Percentiles rank a stretch among this genome's conserved stretches.
Evolutionary conservation across 2,888 invertebrate genomes (phyloP).

Genomic region (Ochropleura leucogaster): DNA sequence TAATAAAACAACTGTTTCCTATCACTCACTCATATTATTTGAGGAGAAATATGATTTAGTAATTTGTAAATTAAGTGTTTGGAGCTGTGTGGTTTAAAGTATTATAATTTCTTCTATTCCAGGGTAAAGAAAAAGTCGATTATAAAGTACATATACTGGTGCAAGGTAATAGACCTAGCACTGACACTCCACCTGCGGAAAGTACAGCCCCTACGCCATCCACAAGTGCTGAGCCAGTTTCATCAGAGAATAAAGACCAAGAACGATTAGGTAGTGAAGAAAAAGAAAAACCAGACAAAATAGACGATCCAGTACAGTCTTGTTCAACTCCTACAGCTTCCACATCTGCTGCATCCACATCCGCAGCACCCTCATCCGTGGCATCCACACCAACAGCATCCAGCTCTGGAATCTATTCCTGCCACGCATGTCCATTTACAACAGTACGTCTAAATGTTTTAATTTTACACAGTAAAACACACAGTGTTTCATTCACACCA

Average conservation of each 20-base stretch:
- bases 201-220: constrained; percentile 62
- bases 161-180: constrained; percentile 86
- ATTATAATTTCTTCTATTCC: constrained; percentile 68
- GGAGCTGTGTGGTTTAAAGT: background rate
- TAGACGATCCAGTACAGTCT: constrained; percentile 60
- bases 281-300: constrained; percentile 55
- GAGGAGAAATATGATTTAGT: background rate
- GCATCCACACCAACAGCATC: constrained; percentile 73
- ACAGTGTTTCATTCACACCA: constrained; percentile 89
- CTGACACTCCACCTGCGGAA: constrained; percentile 68
- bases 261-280: constrained; percentile 33
- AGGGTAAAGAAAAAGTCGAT: constrained; percentile 86
- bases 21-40: background rate
- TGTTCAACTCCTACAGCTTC: constrained; percentile 71
- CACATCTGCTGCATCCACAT: constrained; percentile 60
- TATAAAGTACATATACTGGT: constrained; percentile 92
- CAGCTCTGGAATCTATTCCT: constrained; percentile 88
- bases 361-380: constrained; percentile 71
- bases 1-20: background rate
- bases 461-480: constrained; percentile 93
- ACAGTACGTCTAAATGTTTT: constrained; percentile 93
- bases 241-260: constrained; percentile 45
- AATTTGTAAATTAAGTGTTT: background rate
- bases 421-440: constrained; percentile 92
- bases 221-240: constrained; percentile 60